Percentiles rank a stretch among this genome's conserved stretches.
These are phyloP conservation scores for Actinemys pallida DNA, from an alignment of 2,113 vertebrate species.

Conservation along the genomic window DNA sequence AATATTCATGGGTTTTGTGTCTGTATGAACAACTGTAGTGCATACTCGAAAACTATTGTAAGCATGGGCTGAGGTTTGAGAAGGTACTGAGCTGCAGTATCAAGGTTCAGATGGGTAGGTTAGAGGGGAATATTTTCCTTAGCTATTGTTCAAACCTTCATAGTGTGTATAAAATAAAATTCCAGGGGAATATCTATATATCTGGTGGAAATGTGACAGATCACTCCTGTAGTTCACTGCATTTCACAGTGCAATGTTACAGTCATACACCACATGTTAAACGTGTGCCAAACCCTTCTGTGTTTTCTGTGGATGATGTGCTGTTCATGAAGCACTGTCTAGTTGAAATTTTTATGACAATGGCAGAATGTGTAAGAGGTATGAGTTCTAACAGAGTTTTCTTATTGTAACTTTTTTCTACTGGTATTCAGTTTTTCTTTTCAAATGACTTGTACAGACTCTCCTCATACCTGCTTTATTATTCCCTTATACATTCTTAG, in stretches of 20 bases:
- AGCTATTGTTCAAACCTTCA: neutral
- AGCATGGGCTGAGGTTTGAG: neutral
- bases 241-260: neutral
- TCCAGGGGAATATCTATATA: neutral
- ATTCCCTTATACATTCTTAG: constrained; percentile 12
- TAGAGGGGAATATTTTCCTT: neutral
- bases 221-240: constrained; percentile 19
- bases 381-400: neutral
- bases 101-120: neutral
- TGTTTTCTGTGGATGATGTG: neutral
- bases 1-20: neutral
- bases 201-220: constrained; percentile 22
- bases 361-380: neutral
- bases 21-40: neutral
- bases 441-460: neutral
- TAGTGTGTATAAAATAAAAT: neutral
- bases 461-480: neutral
- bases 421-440: neutral
- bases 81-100: neutral
- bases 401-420: neutral
- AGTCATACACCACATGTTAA: constrained; percentile 6
- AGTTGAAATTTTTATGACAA: neutral
- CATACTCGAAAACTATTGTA: neutral
- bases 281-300: neutral
- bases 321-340: neutral